Conservation (phyloP, 2,113 vertebrate genomes). For the Odocoileus hemionus region DNA sequence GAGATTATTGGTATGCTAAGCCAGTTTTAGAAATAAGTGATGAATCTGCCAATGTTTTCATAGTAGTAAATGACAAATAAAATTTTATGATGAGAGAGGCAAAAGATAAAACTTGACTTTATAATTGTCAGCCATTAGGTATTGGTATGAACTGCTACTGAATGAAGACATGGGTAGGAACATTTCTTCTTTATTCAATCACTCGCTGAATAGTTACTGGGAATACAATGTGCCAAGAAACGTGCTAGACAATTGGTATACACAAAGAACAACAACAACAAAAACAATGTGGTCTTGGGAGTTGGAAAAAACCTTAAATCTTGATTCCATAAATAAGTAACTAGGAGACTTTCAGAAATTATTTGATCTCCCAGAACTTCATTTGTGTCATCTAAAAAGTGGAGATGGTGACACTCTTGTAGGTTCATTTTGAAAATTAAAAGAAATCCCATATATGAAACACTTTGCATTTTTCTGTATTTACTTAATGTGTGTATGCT, state of each 20-base stretch:
- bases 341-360: not conserved
- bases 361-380: not conserved
- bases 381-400: not conserved
- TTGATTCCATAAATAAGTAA: not conserved
- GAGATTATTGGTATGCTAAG: not conserved
- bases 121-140: not conserved
- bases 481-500: not conserved
- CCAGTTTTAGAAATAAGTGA: not conserved
- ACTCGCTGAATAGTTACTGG: not conserved
- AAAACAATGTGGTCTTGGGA: not conserved
- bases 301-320: not conserved
- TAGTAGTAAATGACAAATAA: conserved; percentile 6
- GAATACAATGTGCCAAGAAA: not conserved
- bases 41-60: conserved; percentile 1
- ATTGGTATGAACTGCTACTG: not conserved
- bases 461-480: not conserved
- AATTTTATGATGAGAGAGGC: not conserved
- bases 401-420: not conserved
- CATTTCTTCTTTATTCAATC: not conserved
- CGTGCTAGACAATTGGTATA: not conserved
- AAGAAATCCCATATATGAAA: not conserved
- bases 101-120: conserved; percentile 39
- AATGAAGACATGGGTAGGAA: not conserved
- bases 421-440: not conserved
- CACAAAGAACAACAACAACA: not conserved